Evolutionary conservation across 2,113 vertebrate species (phyloP).

Genomic region (Cyanoderma ruficeps): DNA sequence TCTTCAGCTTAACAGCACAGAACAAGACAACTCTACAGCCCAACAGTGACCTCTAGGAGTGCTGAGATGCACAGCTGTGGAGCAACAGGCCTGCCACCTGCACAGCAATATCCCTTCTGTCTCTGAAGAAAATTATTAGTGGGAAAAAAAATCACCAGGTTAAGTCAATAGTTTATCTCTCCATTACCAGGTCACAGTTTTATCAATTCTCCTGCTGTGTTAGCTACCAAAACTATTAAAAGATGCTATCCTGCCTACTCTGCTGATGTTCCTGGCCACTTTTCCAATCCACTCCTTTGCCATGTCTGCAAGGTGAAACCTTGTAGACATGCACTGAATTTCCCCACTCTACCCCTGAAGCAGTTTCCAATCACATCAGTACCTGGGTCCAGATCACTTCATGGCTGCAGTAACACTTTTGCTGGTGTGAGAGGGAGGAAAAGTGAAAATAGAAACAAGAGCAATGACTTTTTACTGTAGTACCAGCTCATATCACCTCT

Average conservation of each 20-base stretch:
- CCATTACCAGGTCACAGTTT: not conserved
- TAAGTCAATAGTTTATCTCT: not conserved
- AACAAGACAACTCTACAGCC: not conserved
- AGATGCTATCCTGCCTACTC: not conserved
- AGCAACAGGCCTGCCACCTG: not conserved
- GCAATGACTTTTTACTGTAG: not conserved
- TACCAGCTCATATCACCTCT: not conserved
- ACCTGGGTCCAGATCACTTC: not conserved
- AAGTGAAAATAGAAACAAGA: not conserved
- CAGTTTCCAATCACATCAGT: not conserved
- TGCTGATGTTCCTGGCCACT: not conserved
- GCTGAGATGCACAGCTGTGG: not conserved
- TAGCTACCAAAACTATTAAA: not conserved
- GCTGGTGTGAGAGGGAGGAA: not conserved
- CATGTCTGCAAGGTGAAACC: not conserved
- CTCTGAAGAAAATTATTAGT: not conserved
- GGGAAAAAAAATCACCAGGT: not conserved
- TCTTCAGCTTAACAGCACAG: not conserved
- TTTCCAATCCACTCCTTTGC: not conserved
- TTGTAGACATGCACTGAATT: not conserved
- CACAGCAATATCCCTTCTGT: not conserved
- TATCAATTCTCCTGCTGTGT: not conserved
- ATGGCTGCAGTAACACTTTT: not conserved
- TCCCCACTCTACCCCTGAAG: not conserved
- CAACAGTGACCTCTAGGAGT: slow-evolving; percentile 21